Evolutionary conservation across 2,113 vertebrate genomes (phyloP).

Genomic region (Paralichthys olivaceus): DNA sequence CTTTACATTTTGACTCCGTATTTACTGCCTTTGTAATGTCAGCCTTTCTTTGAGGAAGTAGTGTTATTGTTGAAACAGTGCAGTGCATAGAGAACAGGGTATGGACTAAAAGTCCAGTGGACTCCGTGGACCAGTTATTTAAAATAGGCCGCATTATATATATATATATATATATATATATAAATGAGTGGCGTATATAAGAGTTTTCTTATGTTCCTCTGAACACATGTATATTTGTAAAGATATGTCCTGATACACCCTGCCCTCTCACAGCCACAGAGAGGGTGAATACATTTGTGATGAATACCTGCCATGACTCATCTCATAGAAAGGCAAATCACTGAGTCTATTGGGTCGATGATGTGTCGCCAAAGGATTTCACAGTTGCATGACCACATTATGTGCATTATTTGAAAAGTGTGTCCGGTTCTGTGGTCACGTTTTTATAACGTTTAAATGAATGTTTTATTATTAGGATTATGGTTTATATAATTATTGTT

Average conservation of each 20-base stretch:
- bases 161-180: too few relatives aligned
- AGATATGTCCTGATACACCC: slow-evolving; percentile 26
- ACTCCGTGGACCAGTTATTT: too few relatives aligned
- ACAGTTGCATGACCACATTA: slow-evolving; percentile 28
- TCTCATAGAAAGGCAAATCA: slow-evolving; percentile 20
- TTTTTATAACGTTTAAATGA: slow-evolving; percentile 20
- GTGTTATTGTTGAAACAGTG: slow-evolving; percentile 16
- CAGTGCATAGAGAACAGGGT: slow-evolving; percentile 14
- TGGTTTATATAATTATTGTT: neutral
- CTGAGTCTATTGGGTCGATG: slow-evolving; percentile 3
- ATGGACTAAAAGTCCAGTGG: too few relatives aligned
- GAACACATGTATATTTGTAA: slow-evolving; percentile 52
- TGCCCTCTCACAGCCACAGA: slow-evolving; percentile 21
- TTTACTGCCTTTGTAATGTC: slow-evolving; percentile 12
- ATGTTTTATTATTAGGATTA: slow-evolving; percentile 15
- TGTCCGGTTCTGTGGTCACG: slow-evolving; percentile 4
- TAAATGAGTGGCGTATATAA: too few relatives aligned
- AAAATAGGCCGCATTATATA: too few relatives aligned
- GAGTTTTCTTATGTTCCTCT: neutral
- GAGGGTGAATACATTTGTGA: neutral
- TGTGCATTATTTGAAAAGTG: slow-evolving; percentile 27
- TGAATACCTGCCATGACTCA: slow-evolving; percentile 28
- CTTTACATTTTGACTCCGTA: slow-evolving; percentile 33
- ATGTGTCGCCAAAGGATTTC: slow-evolving; percentile 20
- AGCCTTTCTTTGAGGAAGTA: slow-evolving; percentile 38